Evolutionary conservation across 2,113 vertebrate genomes (phyloP).

Genomic region (Poeciliopsis retropinna): DNA sequence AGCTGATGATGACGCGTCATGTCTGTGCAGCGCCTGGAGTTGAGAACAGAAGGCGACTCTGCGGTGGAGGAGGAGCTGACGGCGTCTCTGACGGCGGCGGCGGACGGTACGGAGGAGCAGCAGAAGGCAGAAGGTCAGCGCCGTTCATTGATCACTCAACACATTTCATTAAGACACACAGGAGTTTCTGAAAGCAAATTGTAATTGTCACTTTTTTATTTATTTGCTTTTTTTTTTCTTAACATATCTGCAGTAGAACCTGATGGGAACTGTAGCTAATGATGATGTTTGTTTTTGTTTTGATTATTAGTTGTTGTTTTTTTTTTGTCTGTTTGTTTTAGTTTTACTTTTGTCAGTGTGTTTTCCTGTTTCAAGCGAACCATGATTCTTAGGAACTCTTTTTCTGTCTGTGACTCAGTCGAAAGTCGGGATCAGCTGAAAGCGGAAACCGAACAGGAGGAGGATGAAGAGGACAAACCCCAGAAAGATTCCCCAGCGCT

Average conservation of each 20-base stretch:
- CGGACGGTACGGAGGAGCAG: conserved; percentile 29
- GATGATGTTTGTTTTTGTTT: too few species aligned
- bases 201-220: too few species aligned
- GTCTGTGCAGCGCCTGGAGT: conserved; percentile 58
- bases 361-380: too few species aligned
- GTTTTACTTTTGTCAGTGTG: too few species aligned
- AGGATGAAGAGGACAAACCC: conserved; percentile 17
- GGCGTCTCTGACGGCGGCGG: conserved; percentile 8
- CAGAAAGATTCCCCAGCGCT: conserved; percentile 18
- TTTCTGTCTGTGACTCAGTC: conserved; percentile 42
- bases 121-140: conserved; percentile 45
- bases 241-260: too few species aligned
- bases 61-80: conserved; percentile 40
- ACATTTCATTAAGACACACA: too few species aligned
- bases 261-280: too few species aligned
- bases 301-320: too few species aligned
- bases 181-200: too few species aligned
- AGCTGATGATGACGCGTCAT: neutral
- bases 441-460: conserved; percentile 13
- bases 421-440: conserved; percentile 27
- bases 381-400: neutral
- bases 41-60: conserved; percentile 39
- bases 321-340: too few species aligned
- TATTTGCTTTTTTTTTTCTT: too few species aligned
- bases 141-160: too few species aligned